Evolutionary conservation across 2,113 vertebrate species (phyloP), one percentile per base, ranked within the genome.

Genomic region (Hippopotamus amphibius): DNA sequence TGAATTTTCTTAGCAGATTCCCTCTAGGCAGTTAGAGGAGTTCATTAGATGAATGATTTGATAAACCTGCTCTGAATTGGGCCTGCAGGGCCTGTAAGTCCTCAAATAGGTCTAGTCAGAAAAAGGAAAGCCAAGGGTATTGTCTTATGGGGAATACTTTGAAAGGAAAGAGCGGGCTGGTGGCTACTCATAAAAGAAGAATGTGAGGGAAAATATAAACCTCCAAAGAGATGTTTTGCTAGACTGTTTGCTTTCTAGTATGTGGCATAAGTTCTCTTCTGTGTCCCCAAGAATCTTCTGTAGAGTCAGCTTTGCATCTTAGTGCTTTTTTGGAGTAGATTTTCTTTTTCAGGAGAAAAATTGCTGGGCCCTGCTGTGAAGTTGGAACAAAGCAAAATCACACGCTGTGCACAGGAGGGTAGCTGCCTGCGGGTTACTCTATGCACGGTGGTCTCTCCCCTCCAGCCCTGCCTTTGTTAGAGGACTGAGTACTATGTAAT

Each of bases 11-110:
- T 59, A 76, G 72, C 3, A 76, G 86, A 81, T 66, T 95, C 24
- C 89, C 92, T 77, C n/a, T 22, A 93, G 92, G 92, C 87, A 77
- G 57, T 97, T 63, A 77, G 93, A 92, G 43, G 41, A 97, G 96
- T 97, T 97, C 97, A 97, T 97, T 97, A 97, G 63, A 87, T 59
- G 79, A 93, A 59, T 71, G 79, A 96, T 76, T 98, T 96, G 69
- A 89, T 97, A 90, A 95, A 79, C 37, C 57, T 53, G 79, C 22
- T 93, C 74, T 83, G 50, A 97, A 96, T 84, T 89, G 57, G 68
- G n/a, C 82, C 96, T 94, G 43, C 24, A 81, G 87, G 93, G 65
- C 63, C 86, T 90, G 7, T 55, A 83, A 96, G 61, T 80, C 63
- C 46, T 94, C 88, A 69, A 82, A 82, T 50, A 74, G 41, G 81